These are phyloP conservation scores for Callyntrura guangdongensis DNA, from an alignment of 2,888 invertebrate genomes.

Conservation along the genomic window DNA sequence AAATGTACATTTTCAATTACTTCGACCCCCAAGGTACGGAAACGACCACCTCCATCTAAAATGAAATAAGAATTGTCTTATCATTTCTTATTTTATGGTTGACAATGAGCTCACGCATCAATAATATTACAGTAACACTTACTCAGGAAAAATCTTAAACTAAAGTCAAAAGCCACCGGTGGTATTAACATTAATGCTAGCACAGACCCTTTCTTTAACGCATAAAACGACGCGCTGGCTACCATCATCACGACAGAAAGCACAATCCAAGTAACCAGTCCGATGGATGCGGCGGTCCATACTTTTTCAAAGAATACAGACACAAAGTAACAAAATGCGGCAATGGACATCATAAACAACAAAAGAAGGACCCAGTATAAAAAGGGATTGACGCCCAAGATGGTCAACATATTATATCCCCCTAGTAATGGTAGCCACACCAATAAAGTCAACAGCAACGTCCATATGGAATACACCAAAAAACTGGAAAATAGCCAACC, in stretches of 20 bases:
- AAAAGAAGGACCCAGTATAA: constrained; percentile 16
- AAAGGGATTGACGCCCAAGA: not conserved
- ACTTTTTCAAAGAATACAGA: constrained; percentile 40
- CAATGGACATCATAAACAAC: constrained; percentile 10
- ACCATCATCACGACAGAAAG: not conserved
- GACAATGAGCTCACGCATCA: too few relatives aligned
- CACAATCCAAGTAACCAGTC: constrained; percentile 32
- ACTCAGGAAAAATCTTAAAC: not conserved
- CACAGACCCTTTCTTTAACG: not conserved
- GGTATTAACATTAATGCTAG: constrained; percentile 80
- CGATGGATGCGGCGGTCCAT: constrained; percentile 23
- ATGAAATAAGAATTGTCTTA: not conserved
- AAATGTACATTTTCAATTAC: constrained; percentile 85
- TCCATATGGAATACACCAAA: constrained; percentile 25
- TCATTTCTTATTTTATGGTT: too few relatives aligned
- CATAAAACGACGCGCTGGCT: not conserved
- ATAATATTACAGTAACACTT: too few relatives aligned
- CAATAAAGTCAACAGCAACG: constrained; percentile 85
- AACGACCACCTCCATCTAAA: constrained; percentile 85
- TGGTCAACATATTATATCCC: not conserved
- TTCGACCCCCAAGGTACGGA: constrained; percentile 85
- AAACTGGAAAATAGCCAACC: constrained; percentile 17
- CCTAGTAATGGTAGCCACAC: constrained; percentile 85
- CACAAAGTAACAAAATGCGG: constrained; percentile 1
- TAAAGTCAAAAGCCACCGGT: constrained; percentile 82